Conservation (phyloP, 1,140 invertebrate species). For the Pogonomyrmex californicus region DNA sequence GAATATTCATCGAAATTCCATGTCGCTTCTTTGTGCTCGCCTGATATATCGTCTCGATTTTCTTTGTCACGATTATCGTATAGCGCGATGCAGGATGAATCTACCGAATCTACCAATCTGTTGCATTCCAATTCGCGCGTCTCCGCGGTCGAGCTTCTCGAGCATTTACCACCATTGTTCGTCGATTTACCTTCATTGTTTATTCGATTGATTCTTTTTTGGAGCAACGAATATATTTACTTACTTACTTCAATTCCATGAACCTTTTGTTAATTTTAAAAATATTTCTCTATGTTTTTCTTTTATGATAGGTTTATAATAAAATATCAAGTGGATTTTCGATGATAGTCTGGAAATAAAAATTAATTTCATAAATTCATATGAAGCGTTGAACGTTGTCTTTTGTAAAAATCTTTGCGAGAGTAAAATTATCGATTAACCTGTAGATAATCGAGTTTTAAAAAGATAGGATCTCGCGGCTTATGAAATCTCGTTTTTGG, state of each 20-base stretch:
- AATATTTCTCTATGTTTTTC: not conserved
- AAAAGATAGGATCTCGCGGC: not conserved
- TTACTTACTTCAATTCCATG: not conserved
- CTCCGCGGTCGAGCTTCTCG: too few relatives aligned
- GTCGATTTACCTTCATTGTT: too few relatives aligned
- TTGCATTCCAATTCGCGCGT: too few relatives aligned
- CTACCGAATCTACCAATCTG: too few relatives aligned
- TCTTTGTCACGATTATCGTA: not conserved
- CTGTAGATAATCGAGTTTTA: not conserved
- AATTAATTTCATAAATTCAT: conserved; percentile 1
- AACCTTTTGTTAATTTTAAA: not conserved
- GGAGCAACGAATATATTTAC: too few relatives aligned
- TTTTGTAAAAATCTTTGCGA: not conserved
- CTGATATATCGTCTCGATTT: not conserved
- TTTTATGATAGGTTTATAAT: not conserved
- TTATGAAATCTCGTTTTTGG: not conserved
- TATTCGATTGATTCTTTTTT: too few relatives aligned
- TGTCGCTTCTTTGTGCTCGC: not conserved
- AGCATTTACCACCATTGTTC: too few relatives aligned
- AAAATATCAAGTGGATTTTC: not conserved
- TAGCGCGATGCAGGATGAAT: too few relatives aligned
- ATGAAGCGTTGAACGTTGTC: not conserved
- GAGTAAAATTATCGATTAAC: not conserved
- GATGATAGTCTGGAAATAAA: not conserved
- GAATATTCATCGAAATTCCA: not conserved